A percentile compares a stretch with the other conserved stretches of the same genome.
Conservation (phyloP, 2,888 invertebrate species). For the Apodemia zela region DNA sequence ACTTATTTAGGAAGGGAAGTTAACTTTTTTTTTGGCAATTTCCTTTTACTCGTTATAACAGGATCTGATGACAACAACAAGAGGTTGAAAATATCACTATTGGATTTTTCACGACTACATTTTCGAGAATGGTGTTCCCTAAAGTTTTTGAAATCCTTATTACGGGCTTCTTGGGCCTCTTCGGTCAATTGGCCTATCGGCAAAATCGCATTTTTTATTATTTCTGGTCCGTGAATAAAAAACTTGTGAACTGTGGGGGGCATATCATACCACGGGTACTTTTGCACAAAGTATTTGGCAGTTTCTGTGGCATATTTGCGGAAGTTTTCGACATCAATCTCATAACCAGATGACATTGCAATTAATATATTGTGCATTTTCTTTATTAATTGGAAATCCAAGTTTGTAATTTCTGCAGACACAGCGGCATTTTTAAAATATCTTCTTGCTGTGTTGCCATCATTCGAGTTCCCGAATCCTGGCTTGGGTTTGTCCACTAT, state of each 20-base stretch:
- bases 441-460: not conserved
- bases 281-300: conserved; percentile 11
- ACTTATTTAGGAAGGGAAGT: conserved; percentile 7
- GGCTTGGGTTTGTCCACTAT: not conserved
- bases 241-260: not conserved
- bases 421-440: conserved; percentile 5
- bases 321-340: not conserved
- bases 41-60: not conserved
- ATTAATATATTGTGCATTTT: conserved; percentile 5
- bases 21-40: conserved; percentile 4
- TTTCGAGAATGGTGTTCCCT: conserved; percentile 5
- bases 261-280: conserved; percentile 6
- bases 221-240: conserved; percentile 3
- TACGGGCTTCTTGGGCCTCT: conserved; percentile 7
- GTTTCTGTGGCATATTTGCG: conserved; percentile 1
- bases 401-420: conserved; percentile 1
- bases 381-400: conserved; percentile 10
- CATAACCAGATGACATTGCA: not conserved
- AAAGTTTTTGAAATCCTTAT: conserved; percentile 7
- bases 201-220: conserved; percentile 9
- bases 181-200: not conserved
- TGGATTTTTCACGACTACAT: conserved; percentile 1
- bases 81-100: conserved; percentile 5
- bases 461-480: not conserved
- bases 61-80: not conserved